phyloP scores from a whole-genome alignment of 2,113 vertebrate genomes.

The Columba janthina region DNA sequence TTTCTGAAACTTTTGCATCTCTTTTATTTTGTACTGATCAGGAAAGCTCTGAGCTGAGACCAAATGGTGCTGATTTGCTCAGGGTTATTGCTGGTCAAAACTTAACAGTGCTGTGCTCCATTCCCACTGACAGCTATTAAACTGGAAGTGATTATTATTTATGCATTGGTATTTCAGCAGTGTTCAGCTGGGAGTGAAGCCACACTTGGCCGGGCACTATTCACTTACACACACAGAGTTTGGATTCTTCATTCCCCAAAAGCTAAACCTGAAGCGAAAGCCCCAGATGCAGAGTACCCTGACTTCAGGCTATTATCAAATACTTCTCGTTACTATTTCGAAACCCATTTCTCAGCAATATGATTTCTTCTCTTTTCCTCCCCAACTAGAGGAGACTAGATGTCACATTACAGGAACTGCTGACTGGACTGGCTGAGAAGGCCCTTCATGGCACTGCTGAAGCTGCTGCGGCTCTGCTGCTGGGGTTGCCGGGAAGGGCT shows the following conservation, averaged over 20 bases:
- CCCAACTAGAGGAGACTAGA: background rate
- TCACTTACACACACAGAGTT: background rate
- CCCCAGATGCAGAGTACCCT: background rate
- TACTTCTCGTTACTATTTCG: background rate
- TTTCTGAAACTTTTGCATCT: conserved; percentile 16
- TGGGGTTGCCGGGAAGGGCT: background rate
- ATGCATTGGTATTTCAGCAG: background rate
- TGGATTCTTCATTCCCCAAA: rapidly evolving
- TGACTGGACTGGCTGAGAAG: background rate
- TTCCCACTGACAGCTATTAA: background rate
- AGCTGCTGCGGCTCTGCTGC: background rate
- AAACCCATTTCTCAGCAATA: background rate
- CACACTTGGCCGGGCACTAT: background rate
- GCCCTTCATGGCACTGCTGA: background rate
- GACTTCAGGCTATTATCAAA: background rate
- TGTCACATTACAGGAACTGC: background rate
- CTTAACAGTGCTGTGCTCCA: background rate
- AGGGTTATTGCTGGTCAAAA: conserved; percentile 16
- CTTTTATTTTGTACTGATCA: conserved; percentile 1
- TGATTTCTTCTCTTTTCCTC: background rate
- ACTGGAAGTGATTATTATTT: background rate
- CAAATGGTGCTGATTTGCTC: conserved; percentile 44
- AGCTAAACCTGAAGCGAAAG: conserved; percentile 30
- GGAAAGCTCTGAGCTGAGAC: conserved; percentile 13
- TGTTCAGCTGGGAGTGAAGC: background rate